Conservation (phyloP, 2,113 vertebrate genomes). For the Phasianus colchicus region DNA sequence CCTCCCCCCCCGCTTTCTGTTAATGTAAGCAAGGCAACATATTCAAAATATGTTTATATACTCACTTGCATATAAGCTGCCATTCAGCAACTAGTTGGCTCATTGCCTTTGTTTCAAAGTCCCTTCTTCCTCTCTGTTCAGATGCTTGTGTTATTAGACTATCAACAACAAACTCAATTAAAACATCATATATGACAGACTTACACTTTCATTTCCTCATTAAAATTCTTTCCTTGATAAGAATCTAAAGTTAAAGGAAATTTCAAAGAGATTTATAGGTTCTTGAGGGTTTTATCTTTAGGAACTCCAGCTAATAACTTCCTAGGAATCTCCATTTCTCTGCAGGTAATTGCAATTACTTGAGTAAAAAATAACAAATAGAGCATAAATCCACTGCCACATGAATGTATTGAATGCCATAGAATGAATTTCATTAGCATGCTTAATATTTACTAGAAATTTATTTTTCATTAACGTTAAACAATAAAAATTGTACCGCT, state of each 20-base stretch:
- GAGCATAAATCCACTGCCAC: constrained; percentile 20
- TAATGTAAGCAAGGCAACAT: background rate
- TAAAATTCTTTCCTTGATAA: constrained; percentile 38
- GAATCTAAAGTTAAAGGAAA: constrained; percentile 9
- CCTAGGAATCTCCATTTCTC: background rate
- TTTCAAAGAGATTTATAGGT: constrained; percentile 39
- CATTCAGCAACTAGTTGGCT: background rate
- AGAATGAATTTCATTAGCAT: constrained; percentile 50
- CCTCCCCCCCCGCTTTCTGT: background rate
- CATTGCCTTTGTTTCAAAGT: constrained; percentile 4
- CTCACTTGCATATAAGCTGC: background rate
- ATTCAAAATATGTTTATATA: background rate
- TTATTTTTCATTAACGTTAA: constrained; percentile 65
- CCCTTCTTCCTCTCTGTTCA: background rate
- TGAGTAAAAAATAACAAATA: constrained; percentile 54
- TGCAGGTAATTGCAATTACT: constrained; percentile 31
- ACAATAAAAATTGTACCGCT: constrained; percentile 44
- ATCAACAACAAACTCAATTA: constrained; percentile 22
- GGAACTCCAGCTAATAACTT: constrained; percentile 19
- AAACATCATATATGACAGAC: constrained; percentile 4
- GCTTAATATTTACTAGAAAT: constrained; percentile 29
- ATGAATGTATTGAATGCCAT: too few species aligned
- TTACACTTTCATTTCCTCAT: constrained; percentile 39
- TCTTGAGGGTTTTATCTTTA: background rate
- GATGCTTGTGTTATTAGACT: background rate